These are phyloP conservation scores for Hypotaenidia okinawae DNA, from an alignment of 2,797 vertebrate genomes.

Conservation along the genomic window DNA sequence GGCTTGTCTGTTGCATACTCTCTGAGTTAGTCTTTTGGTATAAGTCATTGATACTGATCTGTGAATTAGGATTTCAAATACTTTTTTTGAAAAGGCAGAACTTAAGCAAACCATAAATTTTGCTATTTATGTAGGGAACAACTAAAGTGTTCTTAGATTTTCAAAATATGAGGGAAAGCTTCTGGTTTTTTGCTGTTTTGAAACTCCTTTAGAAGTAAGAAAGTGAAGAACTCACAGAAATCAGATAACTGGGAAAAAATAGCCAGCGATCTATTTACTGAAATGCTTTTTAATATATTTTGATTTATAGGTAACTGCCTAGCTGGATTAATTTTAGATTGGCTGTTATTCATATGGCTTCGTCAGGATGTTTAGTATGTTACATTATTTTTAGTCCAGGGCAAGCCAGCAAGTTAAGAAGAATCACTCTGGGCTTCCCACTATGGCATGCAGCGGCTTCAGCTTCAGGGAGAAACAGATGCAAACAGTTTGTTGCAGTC, in stretches of 20 bases:
- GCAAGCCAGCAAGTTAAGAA: background rate
- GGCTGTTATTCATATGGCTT: background rate
- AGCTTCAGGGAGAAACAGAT: background rate
- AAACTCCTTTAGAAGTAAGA: background rate
- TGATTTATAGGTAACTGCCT: constrained; percentile 5
- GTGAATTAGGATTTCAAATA: background rate
- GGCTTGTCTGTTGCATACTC: background rate
- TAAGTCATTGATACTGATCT: background rate
- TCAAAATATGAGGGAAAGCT: background rate
- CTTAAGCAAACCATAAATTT: background rate
- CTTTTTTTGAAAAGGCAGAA: background rate
- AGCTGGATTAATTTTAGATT: constrained; percentile 6
- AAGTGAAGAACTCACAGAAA: background rate
- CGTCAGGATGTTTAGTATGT: background rate
- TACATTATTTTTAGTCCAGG: background rate
- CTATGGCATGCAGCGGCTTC: background rate
- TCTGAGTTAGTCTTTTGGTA: background rate
- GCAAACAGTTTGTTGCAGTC: background rate
- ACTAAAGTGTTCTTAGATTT: background rate
- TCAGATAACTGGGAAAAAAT: background rate
- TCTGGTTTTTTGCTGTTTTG: background rate
- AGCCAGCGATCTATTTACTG: background rate
- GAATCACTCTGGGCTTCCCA: background rate
- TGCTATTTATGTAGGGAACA: background rate
- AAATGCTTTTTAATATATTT: background rate